Percentiles rank a stretch among this genome's conserved stretches.
These are phyloP conservation scores for Tolypeutes matacus DNA, from an alignment of 2,797 vertebrate genomes.

Conservation along the genomic window DNA sequence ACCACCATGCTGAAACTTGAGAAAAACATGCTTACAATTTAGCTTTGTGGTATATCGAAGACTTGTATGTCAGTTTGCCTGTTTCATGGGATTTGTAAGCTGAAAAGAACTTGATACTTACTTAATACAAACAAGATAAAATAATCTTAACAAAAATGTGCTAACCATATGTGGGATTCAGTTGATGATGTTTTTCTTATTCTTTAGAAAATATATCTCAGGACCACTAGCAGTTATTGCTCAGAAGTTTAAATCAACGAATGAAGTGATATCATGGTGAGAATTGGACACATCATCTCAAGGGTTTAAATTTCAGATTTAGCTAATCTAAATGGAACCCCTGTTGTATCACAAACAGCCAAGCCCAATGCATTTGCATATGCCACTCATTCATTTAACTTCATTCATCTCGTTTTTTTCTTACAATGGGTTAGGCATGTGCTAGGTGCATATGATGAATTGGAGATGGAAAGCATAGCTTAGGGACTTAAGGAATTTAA, in stretches of 20 bases:
- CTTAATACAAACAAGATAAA: conserved; percentile 76
- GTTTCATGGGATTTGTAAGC: conserved; percentile 65
- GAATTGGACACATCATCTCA: not conserved
- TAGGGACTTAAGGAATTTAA: not conserved
- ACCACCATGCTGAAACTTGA: conserved; percentile 58
- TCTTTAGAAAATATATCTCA: conserved; percentile 60
- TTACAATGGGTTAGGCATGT: not conserved
- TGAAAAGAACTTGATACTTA: conserved; percentile 73
- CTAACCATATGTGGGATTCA: conserved; percentile 69
- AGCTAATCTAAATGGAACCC: not conserved
- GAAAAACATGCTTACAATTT: conserved; percentile 59
- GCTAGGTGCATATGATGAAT: not conserved
- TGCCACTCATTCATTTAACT: not conserved
- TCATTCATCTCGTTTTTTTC: not conserved
- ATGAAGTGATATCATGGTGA: not conserved
- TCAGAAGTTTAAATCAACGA: conserved; percentile 59
- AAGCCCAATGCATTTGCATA: not conserved
- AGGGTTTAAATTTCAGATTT: conserved; percentile 43
- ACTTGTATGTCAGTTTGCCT: conserved; percentile 56
- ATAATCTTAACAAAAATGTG: conserved; percentile 63
- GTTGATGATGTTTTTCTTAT: conserved; percentile 66
- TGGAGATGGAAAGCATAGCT: not conserved
- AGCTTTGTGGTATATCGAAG: conserved; percentile 39
- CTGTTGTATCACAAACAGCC: not conserved
- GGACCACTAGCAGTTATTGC: conserved; percentile 46